Conservation (phyloP, 2,888 invertebrate genomes). For the Dyspetes luteomarginatus region DNA sequence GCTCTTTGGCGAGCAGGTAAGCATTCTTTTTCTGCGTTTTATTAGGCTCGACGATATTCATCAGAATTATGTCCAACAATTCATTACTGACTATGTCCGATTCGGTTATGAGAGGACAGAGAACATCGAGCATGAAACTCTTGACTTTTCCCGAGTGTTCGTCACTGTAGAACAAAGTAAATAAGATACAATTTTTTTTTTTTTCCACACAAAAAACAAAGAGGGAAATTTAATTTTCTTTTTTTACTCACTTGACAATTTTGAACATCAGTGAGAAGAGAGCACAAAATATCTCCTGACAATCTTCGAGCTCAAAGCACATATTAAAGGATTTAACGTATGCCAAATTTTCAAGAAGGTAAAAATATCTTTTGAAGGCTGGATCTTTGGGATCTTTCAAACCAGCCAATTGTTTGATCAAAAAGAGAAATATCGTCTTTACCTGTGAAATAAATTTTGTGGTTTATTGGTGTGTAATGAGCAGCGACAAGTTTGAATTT, state of each 20-base stretch:
- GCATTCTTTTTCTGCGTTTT: slow-evolving; percentile 96
- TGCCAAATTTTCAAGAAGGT: slow-evolving; percentile 97
- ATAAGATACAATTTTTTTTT: background rate
- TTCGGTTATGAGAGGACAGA: slow-evolving; percentile 97
- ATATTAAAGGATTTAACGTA: slow-evolving; percentile 99
- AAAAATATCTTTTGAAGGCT: slow-evolving; percentile 98
- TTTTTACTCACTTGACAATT: slow-evolving; percentile 93
- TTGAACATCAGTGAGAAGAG: slow-evolving; percentile 97
- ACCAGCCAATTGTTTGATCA: slow-evolving; percentile 96
- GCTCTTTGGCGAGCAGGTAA: slow-evolving; percentile 94
- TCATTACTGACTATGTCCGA: slow-evolving; percentile 98
- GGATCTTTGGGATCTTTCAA: slow-evolving; percentile 98
- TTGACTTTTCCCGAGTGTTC: slow-evolving; percentile 98
- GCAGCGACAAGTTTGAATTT: background rate
- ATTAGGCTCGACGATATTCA: slow-evolving; percentile 97
- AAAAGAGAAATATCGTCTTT: slow-evolving; percentile 95
- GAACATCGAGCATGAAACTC: slow-evolving; percentile 97
- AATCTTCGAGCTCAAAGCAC: slow-evolving; percentile 98
- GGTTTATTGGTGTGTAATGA: slow-evolving; percentile 2
- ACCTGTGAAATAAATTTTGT: slow-evolving; percentile 77
- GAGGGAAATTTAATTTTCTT: slow-evolving; percentile 8
- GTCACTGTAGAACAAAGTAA: slow-evolving; percentile 86
- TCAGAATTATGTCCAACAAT: slow-evolving; percentile 95
- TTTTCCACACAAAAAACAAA: slow-evolving; percentile 4
- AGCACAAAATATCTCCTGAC: slow-evolving; percentile 97